These are phyloP conservation scores for Ascaphus truei DNA, from an alignment of 2,113 vertebrate species.

Conservation along the genomic window DNA sequence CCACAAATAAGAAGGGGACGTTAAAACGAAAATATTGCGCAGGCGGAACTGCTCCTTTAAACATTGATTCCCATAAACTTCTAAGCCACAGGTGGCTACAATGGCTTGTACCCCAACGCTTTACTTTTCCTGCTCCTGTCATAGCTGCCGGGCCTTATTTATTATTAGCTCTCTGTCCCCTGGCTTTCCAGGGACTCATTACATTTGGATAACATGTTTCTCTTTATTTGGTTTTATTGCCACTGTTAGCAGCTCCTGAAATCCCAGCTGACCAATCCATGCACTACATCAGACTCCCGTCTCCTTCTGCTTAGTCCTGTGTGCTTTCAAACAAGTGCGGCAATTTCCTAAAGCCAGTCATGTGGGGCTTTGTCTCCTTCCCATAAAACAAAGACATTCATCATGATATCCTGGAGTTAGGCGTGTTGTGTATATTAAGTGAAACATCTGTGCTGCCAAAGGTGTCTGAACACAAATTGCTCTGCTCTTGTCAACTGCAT, in stretches of 20 bases:
- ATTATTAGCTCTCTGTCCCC: not conserved
- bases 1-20: too few species aligned
- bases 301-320: not conserved
- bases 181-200: constrained; percentile 19
- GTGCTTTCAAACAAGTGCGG: not conserved
- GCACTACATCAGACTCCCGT: constrained; percentile 6
- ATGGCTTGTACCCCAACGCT: too few species aligned
- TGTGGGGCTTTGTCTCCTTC: not conserved
- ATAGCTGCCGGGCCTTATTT: not conserved
- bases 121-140: not conserved
- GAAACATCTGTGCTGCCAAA: too few species aligned
- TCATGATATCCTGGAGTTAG: not conserved
- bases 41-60: too few species aligned
- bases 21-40: too few species aligned
- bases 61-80: too few species aligned
- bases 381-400: constrained; percentile 3
- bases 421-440: too few species aligned
- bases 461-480: too few species aligned
- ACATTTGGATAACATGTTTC: constrained; percentile 28
- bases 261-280: constrained; percentile 4
- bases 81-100: too few species aligned
- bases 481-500: too few species aligned
- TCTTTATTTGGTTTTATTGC: constrained; percentile 18
- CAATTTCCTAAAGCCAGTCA: constrained; percentile 8
- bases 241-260: constrained; percentile 16